These are phyloP conservation scores for Delia radicum DNA, from an alignment of 1,140 invertebrate species.

Conservation along the genomic window DNA sequence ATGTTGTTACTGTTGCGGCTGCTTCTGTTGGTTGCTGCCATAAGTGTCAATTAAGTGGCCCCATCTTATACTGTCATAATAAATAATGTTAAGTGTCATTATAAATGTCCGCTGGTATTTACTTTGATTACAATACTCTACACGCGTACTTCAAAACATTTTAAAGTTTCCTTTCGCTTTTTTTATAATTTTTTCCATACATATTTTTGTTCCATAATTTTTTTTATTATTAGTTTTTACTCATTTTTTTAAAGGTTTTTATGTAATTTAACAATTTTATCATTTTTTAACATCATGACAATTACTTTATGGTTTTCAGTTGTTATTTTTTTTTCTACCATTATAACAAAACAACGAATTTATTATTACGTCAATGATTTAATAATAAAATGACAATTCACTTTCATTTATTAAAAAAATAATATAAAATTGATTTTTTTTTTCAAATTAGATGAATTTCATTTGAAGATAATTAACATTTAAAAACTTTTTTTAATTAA, in stretches of 20 bases:
- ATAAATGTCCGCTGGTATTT: neutral
- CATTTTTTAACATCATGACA: neutral
- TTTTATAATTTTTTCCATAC: neutral
- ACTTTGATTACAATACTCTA: neutral
- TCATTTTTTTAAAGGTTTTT: too few species aligned
- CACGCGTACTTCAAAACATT: neutral
- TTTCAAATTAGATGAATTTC: too few species aligned
- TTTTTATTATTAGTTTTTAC: neutral
- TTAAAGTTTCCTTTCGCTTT: neutral
- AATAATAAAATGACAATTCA: neutral
- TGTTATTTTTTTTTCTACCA: neutral
- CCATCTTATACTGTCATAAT: slow-evolving; percentile 14
- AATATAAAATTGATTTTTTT: too few species aligned
- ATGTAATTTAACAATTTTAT: neutral
- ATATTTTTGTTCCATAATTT: too few species aligned
- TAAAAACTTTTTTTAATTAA: neutral
- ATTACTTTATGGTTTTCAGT: neutral
- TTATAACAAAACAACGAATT: neutral
- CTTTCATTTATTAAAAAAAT: neutral
- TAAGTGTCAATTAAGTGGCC: slow-evolving; percentile 13
- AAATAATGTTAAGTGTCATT: slow-evolving; percentile 15
- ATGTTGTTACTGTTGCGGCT: too few species aligned
- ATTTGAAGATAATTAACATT: too few species aligned
- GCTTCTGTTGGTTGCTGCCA: neutral
- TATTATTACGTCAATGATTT: slow-evolving; percentile 6